Percentiles rank a stretch among this genome's conserved stretches.
Conservation (phyloP, 2,888 invertebrate genomes). For the Pheosia tremula region DNA sequence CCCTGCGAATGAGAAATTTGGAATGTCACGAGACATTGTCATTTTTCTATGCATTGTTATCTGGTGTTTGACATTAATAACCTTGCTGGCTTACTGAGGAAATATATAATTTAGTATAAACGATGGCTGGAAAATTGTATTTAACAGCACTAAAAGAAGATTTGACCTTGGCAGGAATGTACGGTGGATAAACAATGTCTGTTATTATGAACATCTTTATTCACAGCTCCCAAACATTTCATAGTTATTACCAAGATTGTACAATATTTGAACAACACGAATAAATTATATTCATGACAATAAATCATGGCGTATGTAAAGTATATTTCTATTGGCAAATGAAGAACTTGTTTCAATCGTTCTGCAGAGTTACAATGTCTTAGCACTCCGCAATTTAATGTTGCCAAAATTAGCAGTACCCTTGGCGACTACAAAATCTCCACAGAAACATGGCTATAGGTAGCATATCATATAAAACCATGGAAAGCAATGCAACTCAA, state of each 20-base stretch:
- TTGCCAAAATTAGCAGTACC: background rate
- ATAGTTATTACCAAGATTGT: background rate
- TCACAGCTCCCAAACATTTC: background rate
- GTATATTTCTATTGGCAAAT: background rate
- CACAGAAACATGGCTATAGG: too few relatives aligned
- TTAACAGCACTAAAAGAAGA: too few relatives aligned
- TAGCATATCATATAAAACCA: background rate
- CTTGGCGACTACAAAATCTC: background rate
- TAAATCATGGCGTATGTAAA: background rate
- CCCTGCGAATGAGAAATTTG: slow-evolving; percentile 7
- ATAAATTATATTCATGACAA: background rate
- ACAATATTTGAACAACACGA: background rate
- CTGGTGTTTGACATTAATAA: background rate
- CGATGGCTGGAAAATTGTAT: too few relatives aligned
- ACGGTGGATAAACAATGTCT: too few relatives aligned
- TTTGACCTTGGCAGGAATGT: too few relatives aligned
- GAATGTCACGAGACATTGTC: slow-evolving; percentile 1
- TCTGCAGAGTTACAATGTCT: background rate
- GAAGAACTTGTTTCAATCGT: background rate
- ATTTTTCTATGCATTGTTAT: background rate
- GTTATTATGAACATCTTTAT: too few relatives aligned
- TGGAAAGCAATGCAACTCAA: background rate
- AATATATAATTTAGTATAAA: too few relatives aligned
- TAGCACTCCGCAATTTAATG: background rate
- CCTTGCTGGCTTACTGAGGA: background rate